phyloP scores from a whole-genome alignment of 2,888 invertebrate genomes.

The Lithophane leautieri region DNA sequence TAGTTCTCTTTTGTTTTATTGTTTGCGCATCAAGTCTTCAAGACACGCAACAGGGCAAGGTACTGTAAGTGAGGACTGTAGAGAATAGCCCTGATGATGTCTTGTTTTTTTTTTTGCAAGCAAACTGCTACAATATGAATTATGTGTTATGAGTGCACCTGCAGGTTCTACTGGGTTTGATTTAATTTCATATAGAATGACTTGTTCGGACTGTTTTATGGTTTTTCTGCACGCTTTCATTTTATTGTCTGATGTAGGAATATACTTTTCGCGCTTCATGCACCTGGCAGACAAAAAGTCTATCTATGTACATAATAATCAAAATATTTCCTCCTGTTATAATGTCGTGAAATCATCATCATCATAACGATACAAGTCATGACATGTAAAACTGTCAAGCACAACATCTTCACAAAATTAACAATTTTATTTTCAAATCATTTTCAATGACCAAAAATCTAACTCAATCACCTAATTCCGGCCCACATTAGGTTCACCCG shows the following conservation, averaged over 20 bases:
- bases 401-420: conserved; percentile 24
- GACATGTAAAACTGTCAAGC: conserved; percentile 27
- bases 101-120: conserved; percentile 5
- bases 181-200: conserved; percentile 4
- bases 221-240: background rate
- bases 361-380: background rate
- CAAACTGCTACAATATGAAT: conserved; percentile 7
- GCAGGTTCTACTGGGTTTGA: conserved; percentile 3
- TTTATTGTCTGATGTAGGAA: background rate
- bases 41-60: conserved; percentile 45
- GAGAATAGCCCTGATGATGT: background rate
- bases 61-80: conserved; percentile 9
- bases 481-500: conserved; percentile 43
- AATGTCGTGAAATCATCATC: background rate
- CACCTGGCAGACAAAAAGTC: too few relatives aligned
- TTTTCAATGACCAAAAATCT: conserved; percentile 25
- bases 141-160: conserved; percentile 11
- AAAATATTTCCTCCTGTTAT: background rate
- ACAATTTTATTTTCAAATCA: conserved; percentile 27
- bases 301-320: too few relatives aligned
- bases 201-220: background rate
- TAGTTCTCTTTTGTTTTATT: conserved; percentile 50
- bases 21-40: conserved; percentile 19
- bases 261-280: background rate
- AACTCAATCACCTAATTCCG: conserved; percentile 56